Evolutionary conservation across 2,113 vertebrate species (phyloP).

Genomic region (Ascaphus truei): DNA sequence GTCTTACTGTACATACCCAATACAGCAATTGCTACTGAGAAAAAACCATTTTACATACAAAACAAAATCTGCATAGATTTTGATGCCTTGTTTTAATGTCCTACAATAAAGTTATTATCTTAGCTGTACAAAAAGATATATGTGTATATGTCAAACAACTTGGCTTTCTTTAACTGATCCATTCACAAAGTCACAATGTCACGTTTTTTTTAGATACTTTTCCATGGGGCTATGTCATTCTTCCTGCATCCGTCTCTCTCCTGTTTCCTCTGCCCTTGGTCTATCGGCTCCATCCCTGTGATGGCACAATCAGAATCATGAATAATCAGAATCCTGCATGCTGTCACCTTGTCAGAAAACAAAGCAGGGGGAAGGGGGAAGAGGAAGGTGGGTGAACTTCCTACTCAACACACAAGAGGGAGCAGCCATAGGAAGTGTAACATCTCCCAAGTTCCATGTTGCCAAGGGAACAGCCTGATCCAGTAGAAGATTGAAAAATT

Average conservation of each 20-base stretch:
- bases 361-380: not conserved
- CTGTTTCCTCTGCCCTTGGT: not conserved
- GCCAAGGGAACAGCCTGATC: conserved; percentile 25
- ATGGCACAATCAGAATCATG: not conserved
- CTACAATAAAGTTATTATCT: too few species aligned
- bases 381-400: conserved; percentile 10
- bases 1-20: too few species aligned
- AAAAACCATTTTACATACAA: too few species aligned
- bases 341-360: not conserved
- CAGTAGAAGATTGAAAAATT: conserved; percentile 2
- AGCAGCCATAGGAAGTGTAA: not conserved
- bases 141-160: too few species aligned
- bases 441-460: not conserved
- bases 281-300: not conserved
- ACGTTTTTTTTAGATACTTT: too few species aligned
- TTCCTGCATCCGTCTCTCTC: not conserved
- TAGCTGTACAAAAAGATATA: too few species aligned
- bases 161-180: too few species aligned
- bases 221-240: too few species aligned
- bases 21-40: too few species aligned
- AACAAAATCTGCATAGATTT: too few species aligned
- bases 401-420: conserved; percentile 23
- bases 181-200: too few species aligned
- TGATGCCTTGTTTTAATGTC: too few species aligned
- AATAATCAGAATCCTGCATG: not conserved